phyloP scores from a whole-genome alignment of 2,888 invertebrate species.

The Pimpla rufipes region DNA sequence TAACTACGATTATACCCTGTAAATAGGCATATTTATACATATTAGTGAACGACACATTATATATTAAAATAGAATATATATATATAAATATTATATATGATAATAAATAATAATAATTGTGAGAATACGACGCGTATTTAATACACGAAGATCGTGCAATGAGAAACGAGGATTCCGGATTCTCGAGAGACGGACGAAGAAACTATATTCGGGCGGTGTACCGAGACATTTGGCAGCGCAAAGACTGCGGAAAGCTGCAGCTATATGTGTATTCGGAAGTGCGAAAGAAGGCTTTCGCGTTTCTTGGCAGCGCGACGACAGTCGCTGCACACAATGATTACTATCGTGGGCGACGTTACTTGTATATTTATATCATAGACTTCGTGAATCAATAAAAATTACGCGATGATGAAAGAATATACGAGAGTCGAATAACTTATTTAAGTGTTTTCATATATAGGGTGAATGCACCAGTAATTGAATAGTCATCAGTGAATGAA shows the following conservation, averaged over 20 bases:
- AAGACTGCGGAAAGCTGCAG: slow-evolving; percentile 11
- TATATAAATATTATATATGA: slow-evolving; percentile 29
- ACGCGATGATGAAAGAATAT: slow-evolving; percentile 54
- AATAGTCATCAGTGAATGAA: too few species aligned
- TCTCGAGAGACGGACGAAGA: slow-evolving; percentile 3
- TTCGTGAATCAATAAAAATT: slow-evolving; percentile 66
- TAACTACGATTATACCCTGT: slow-evolving; percentile 60
- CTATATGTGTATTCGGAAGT: slow-evolving; percentile 23
- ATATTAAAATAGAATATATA: slow-evolving; percentile 53
- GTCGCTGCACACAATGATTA: slow-evolving; percentile 26
- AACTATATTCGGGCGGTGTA: slow-evolving; percentile 42
- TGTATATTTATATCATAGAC: slow-evolving; percentile 68
- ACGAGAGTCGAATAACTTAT: too few species aligned
- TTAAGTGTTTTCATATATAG: too few species aligned
- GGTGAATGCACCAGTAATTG: too few species aligned
- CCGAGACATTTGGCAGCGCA: slow-evolving; percentile 19
- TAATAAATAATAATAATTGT: slow-evolving; percentile 53
- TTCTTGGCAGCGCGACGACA: slow-evolving; percentile 23
- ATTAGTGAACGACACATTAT: slow-evolving; percentile 51
- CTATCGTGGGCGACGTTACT: slow-evolving; percentile 56
- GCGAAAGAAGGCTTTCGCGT: neutral
- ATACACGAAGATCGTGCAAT: slow-evolving; percentile 60
- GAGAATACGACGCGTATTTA: slow-evolving; percentile 45
- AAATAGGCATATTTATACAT: slow-evolving; percentile 69
- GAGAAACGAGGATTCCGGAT: slow-evolving; percentile 32